phyloP scores from a whole-genome alignment of 1,140 invertebrate genomes.

The Trialeurodes vaporariorum region DNA sequence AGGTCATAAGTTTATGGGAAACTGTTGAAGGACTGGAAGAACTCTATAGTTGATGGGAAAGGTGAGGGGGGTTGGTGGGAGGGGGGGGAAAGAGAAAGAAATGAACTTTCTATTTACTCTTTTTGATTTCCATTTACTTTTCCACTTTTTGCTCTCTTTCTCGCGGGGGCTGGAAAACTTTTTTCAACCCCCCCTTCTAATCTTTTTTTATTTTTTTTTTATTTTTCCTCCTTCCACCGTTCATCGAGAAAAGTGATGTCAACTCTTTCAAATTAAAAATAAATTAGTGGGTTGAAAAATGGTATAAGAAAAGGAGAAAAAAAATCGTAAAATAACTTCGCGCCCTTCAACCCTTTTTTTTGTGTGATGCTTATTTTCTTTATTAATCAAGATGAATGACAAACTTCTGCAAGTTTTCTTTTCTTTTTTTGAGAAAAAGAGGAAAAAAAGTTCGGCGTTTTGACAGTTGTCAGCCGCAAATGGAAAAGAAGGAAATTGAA shows the following conservation, averaged over 20 bases:
- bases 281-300: background rate
- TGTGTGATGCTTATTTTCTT: background rate
- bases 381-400: background rate
- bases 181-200: too few species aligned
- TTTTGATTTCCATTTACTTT: background rate
- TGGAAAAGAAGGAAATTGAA: background rate
- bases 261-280: slow-evolving; percentile 1
- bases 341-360: background rate
- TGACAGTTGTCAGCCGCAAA: background rate
- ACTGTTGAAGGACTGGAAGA: background rate
- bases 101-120: background rate
- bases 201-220: background rate
- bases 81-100: background rate
- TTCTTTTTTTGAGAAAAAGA: too few species aligned
- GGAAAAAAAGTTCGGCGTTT: background rate
- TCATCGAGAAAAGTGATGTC: background rate
- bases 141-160: too few species aligned
- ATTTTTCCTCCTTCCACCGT: background rate
- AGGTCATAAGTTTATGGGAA: too few species aligned
- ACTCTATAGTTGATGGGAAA: background rate
- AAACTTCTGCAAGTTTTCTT: background rate
- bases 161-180: too few species aligned
- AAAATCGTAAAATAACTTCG: background rate
- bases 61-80: background rate
- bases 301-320: background rate